Evolutionary conservation across 2,113 vertebrate species (phyloP).

Genomic region (Rhegmatorhina hoffmannsi): DNA sequence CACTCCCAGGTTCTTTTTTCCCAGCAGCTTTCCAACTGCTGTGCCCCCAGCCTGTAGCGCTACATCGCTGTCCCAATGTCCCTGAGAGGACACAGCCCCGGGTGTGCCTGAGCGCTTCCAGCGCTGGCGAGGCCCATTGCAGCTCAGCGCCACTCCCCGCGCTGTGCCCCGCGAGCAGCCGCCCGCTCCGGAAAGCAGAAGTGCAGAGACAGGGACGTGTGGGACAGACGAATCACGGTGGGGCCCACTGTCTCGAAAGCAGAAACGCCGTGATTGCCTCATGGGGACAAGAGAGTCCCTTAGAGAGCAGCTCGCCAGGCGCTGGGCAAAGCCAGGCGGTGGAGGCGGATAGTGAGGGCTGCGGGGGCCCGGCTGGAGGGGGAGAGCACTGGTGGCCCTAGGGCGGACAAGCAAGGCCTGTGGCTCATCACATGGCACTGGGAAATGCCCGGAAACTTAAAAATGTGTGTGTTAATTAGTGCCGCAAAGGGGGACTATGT

Average conservation of each 20-base stretch:
- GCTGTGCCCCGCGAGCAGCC: neutral
- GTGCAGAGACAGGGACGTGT: neutral
- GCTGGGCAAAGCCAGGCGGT: neutral
- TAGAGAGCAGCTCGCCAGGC: rapidly evolving
- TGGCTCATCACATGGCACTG: neutral
- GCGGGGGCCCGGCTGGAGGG: neutral
- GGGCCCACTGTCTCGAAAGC: neutral
- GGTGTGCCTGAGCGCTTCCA: neutral
- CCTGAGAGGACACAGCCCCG: neutral
- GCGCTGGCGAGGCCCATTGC: too few species aligned
- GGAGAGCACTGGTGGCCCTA: neutral
- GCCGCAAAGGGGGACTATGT: neutral
- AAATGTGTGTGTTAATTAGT: neutral
- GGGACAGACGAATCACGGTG: neutral
- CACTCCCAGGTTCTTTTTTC: neutral
- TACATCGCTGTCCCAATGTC: neutral
- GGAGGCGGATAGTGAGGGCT: neutral
- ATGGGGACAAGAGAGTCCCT: neutral
- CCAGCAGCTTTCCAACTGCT: neutral
- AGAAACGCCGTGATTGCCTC: neutral
- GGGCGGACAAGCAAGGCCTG: neutral
- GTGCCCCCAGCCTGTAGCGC: too few species aligned
- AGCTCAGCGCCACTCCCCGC: too few species aligned
- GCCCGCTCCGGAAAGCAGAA: neutral
- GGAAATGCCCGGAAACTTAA: neutral